These are phyloP conservation scores for Hyperopisus bebe DNA, from an alignment of 2,113 vertebrate genomes.

Conservation along the genomic window DNA sequence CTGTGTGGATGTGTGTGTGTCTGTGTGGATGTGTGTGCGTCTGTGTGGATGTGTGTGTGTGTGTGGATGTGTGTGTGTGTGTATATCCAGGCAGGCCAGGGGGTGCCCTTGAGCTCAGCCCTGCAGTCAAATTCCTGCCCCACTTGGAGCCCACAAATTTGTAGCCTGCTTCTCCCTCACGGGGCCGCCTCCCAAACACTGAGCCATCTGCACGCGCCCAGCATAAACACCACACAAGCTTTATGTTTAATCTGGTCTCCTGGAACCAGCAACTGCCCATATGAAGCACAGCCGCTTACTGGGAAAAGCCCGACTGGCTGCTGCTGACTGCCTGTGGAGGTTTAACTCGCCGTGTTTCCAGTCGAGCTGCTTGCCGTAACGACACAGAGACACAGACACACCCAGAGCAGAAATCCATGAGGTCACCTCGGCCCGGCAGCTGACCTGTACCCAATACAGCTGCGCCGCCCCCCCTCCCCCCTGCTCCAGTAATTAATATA, in stretches of 20 bases:
- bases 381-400: neutral
- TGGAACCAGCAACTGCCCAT: neutral
- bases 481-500: neutral
- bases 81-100: neutral
- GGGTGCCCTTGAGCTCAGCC: neutral
- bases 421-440: neutral
- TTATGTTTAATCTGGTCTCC: neutral
- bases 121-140: neutral
- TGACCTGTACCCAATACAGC: neutral
- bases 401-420: neutral
- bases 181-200: neutral
- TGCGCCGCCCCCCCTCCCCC: too few relatives aligned
- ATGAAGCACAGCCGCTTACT: neutral
- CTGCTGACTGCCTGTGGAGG: neutral
- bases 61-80: neutral
- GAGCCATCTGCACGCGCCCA: neutral
- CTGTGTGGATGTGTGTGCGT: neutral
- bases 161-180: neutral
- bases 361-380: neutral
- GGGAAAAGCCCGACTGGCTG: neutral
- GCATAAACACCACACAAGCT: neutral
- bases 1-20: neutral
- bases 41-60: neutral
- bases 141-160: neutral
- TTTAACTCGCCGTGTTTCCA: neutral